These are phyloP conservation scores for Hyles lineata DNA, from an alignment of 2,888 invertebrate genomes.

Conservation along the genomic window DNA sequence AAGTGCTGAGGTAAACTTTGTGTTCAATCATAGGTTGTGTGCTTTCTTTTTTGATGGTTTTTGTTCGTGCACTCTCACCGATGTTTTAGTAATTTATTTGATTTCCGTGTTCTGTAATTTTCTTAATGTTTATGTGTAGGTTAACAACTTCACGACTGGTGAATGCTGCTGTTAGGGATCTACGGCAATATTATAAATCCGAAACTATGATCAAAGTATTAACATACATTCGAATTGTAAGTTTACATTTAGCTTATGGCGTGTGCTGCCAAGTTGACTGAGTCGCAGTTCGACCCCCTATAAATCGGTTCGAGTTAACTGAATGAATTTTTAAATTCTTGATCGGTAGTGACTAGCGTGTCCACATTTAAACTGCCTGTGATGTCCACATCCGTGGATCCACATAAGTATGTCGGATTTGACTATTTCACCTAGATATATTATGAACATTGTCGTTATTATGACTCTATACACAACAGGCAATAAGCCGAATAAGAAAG, in stretches of 20 bases:
- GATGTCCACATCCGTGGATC: not conserved
- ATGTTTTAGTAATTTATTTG: not conserved
- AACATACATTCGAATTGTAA: not conserved
- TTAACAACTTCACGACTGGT: too few relatives aligned
- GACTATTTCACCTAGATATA: not conserved
- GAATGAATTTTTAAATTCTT: not conserved
- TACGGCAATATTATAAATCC: not conserved
- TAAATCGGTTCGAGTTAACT: not conserved
- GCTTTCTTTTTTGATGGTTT: not conserved
- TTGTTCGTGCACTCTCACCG: not conserved
- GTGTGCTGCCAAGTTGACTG: not conserved
- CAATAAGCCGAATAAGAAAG: too few relatives aligned
- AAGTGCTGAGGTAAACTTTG: constrained; percentile 10
- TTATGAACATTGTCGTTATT: not conserved
- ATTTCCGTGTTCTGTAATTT: too few relatives aligned
- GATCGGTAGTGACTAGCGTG: not conserved
- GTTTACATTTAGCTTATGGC: not conserved
- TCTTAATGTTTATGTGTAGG: too few relatives aligned
- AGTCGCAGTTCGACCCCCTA: not conserved
- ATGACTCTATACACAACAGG: too few relatives aligned
- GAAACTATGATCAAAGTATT: not conserved
- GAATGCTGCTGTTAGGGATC: too few relatives aligned
- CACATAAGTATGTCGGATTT: not conserved
- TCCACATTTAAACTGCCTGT: not conserved
- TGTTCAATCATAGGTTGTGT: not conserved